Conservation (phyloP, 2,113 vertebrate genomes). For the Phainopepla nitens region DNA sequence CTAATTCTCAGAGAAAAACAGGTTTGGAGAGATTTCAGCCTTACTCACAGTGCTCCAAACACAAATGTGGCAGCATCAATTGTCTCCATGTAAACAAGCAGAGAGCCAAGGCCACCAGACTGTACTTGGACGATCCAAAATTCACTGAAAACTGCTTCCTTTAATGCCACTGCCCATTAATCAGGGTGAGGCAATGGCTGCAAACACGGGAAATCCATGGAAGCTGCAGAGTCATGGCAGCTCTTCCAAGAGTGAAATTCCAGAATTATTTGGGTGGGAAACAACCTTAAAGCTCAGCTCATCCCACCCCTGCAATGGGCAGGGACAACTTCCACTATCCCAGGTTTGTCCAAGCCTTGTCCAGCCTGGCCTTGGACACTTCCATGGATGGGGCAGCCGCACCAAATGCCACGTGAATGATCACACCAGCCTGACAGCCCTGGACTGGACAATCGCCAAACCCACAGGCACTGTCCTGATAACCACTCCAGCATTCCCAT, state of each 20-base stretch:
- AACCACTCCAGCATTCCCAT: background rate
- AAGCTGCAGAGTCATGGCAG: rapidly evolving
- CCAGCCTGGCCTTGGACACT: background rate
- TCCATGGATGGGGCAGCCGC: background rate
- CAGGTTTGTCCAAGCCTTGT: background rate
- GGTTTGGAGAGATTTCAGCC: background rate
- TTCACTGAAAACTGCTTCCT: background rate
- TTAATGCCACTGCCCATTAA: background rate
- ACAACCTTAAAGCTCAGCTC: background rate
- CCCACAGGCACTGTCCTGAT: background rate
- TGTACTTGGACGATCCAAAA: background rate
- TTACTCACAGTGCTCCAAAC: background rate
- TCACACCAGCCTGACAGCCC: background rate
- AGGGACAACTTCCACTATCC: background rate
- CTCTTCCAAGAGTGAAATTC: background rate
- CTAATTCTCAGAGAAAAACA: background rate
- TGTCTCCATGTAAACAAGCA: background rate
- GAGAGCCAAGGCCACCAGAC: background rate
- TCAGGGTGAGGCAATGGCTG: background rate
- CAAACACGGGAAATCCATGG: background rate
- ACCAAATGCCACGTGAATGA: rapidly evolving
- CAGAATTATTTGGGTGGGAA: background rate
- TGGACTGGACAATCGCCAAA: background rate
- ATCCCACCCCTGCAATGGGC: background rate
- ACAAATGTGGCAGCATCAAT: background rate